Conservation (phyloP, 2,888 invertebrate species). For the Pyrochroa serraticornis region DNA sequence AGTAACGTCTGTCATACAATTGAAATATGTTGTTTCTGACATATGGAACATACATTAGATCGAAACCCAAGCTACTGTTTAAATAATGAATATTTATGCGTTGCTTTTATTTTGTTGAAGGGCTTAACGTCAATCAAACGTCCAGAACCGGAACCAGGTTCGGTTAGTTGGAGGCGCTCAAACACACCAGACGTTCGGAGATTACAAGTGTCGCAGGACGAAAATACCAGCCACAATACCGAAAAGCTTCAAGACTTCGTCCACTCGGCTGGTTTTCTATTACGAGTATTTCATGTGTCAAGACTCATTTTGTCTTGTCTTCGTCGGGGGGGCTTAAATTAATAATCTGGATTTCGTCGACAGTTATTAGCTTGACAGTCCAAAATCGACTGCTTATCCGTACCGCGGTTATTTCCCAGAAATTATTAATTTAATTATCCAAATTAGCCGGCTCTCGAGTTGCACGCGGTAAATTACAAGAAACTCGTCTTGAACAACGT, state of each 20-base stretch:
- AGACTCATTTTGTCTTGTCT: slow-evolving; percentile 34
- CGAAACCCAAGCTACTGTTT: slow-evolving; percentile 44
- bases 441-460: slow-evolving; percentile 10
- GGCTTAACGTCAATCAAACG: slow-evolving; percentile 41
- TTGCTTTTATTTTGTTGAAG: slow-evolving; percentile 36
- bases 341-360: slow-evolving; percentile 24
- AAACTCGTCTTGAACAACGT: slow-evolving; percentile 21
- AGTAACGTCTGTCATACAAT: slow-evolving; percentile 43
- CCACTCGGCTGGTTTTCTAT: slow-evolving; percentile 39
- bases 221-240: slow-evolving; percentile 27
- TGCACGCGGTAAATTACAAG: slow-evolving; percentile 26
- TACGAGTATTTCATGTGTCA: slow-evolving; percentile 37
- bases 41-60: slow-evolving; percentile 45
- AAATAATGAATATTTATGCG: slow-evolving; percentile 50
- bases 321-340: slow-evolving; percentile 20
- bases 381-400: no score
- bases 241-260: slow-evolving; percentile 33
- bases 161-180: slow-evolving; percentile 13
- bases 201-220: slow-evolving; percentile 36
- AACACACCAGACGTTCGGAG: slow-evolving; percentile 22
- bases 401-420: background rate
- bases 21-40: slow-evolving; percentile 46
- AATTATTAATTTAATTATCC: slow-evolving; percentile 19
- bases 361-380: slow-evolving; percentile 14
- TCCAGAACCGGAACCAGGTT: slow-evolving; percentile 36